Evolutionary conservation across 2,113 vertebrate genomes (phyloP).

Genomic region (Monopterus albus): DNA sequence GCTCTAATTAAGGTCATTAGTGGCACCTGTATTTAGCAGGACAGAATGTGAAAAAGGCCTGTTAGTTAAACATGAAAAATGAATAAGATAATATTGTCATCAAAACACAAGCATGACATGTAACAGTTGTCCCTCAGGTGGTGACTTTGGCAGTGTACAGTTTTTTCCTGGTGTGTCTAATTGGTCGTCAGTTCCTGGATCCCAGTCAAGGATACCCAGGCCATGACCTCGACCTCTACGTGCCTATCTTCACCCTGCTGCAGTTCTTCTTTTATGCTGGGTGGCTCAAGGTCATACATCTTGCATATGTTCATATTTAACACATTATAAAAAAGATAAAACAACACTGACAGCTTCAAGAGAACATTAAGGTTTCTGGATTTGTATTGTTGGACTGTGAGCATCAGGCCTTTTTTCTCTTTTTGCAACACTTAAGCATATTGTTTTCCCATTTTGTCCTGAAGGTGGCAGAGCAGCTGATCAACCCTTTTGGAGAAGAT

Average conservation of each 20-base stretch:
- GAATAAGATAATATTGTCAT: too few relatives aligned
- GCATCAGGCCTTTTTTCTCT: too few relatives aligned
- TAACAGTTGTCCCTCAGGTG: constrained; percentile 78
- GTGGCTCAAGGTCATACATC: constrained; percentile 90
- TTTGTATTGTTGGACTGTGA: too few relatives aligned
- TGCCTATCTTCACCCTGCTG: constrained; percentile 93
- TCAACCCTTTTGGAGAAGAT: constrained; percentile 95
- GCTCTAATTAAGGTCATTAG: too few relatives aligned
- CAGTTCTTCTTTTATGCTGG: constrained; percentile 97
- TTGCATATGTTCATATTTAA: too few relatives aligned
- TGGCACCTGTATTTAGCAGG: too few relatives aligned
- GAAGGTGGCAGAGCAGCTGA: constrained; percentile 92
- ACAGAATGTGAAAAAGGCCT: too few relatives aligned
- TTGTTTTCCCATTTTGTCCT: background rate
- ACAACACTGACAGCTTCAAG: too few relatives aligned
- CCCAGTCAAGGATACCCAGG: constrained; percentile 88
- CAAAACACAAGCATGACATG: rapidly evolving
- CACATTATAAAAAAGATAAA: too few relatives aligned
- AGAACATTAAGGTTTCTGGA: too few relatives aligned
- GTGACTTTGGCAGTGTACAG: constrained; percentile 95
- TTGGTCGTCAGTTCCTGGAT: constrained; percentile 95
- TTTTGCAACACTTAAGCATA: too few relatives aligned
- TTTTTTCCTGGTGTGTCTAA: constrained; percentile 93
- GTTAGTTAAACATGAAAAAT: too few relatives aligned
- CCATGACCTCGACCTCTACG: constrained; percentile 90